Conservation (phyloP, 2,888 invertebrate species). For the Mythimna loreyi region DNA sequence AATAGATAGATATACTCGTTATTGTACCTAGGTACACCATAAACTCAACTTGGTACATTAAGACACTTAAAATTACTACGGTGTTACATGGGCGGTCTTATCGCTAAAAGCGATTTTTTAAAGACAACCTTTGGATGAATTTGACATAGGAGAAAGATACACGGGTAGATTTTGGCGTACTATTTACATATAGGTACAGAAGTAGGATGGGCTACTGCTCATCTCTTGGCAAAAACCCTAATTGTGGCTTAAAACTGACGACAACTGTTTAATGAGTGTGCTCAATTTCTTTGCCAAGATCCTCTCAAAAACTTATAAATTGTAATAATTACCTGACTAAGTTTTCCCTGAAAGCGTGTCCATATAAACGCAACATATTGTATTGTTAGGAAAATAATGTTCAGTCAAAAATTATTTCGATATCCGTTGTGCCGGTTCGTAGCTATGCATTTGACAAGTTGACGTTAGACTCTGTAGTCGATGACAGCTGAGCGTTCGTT, state of each 20-base stretch:
- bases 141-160: no score
- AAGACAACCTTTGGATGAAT: no score
- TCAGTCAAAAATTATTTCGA: slow-evolving; percentile 40
- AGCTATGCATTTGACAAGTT: slow-evolving; percentile 50
- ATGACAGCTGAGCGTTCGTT: slow-evolving; percentile 51
- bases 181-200: no score
- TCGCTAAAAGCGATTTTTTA: no score
- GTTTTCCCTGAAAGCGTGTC: slow-evolving; percentile 43
- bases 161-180: no score
- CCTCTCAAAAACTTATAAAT: background rate
- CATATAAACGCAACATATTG: slow-evolving; percentile 49
- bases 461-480: slow-evolving; percentile 27
- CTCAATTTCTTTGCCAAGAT: background rate
- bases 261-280: background rate
- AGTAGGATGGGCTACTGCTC: background rate
- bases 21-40: no score
- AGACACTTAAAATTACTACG: no score
- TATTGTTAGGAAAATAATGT: slow-evolving; percentile 28
- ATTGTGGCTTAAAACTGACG: background rate
- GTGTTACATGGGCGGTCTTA: no score
- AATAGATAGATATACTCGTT: no score
- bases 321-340: slow-evolving; percentile 51
- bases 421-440: slow-evolving; percentile 13
- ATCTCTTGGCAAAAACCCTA: background rate
- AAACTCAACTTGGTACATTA: no score